Evolutionary conservation across 64 coral and sea anemone genomes (phyloP).

Genomic region (Pocillopora verrucosa): DNA sequence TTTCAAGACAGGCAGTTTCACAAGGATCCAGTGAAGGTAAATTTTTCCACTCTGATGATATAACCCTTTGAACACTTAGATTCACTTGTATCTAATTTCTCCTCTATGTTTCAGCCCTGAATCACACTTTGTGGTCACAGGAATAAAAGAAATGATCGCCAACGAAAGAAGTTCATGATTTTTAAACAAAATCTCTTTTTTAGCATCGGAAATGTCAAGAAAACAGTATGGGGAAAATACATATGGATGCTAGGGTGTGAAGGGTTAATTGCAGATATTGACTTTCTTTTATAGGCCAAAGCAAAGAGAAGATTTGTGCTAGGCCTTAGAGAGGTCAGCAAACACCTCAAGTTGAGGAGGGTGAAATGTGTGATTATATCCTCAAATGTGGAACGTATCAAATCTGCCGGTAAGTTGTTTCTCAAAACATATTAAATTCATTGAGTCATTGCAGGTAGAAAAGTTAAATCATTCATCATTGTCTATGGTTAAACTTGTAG

Average conservation of each 20-base stretch:
- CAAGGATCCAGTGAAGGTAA: slow-evolving; percentile 94
- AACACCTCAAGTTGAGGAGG: slow-evolving; percentile 92
- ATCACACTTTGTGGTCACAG: too few species aligned
- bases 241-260: neutral
- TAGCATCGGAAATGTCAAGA: too few species aligned
- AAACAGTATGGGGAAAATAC: neutral
- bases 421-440: neutral
- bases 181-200: too few species aligned
- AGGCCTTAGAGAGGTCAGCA: slow-evolving; percentile 87
- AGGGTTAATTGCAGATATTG: neutral
- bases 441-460: too few species aligned
- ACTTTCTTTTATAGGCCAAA: slow-evolving; percentile 64
- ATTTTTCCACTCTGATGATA: too few species aligned
- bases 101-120: too few species aligned
- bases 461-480: too few species aligned
- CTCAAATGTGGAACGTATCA: slow-evolving; percentile 91
- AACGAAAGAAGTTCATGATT: too few species aligned
- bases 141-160: too few species aligned
- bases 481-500: too few species aligned
- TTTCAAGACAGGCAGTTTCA: slow-evolving; percentile 96
- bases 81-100: too few species aligned
- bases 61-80: too few species aligned
- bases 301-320: slow-evolving; percentile 88
- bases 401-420: slow-evolving; percentile 74
- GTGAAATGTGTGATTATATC: slow-evolving; percentile 96